A percentile compares a stretch with the other conserved stretches of the same genome.
phyloP scores from a whole-genome alignment of 2,888 invertebrate species.

The Sphinx pinastri region DNA sequence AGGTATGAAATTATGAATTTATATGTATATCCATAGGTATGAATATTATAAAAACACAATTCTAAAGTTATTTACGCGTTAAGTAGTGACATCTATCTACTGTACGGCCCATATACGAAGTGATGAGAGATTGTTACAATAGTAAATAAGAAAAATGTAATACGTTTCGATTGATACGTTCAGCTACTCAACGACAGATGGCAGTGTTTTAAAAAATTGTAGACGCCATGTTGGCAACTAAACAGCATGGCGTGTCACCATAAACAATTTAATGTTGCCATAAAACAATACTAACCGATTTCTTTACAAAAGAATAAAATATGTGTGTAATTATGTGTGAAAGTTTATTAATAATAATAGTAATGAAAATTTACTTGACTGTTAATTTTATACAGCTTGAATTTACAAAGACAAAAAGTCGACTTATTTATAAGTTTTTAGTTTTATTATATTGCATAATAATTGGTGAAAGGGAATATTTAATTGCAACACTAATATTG shows the following conservation, averaged over 20 bases:
- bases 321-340: too few species aligned
- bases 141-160: background rate
- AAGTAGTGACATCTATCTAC: too few species aligned
- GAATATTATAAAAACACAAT: too few species aligned
- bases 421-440: too few species aligned
- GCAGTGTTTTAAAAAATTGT: background rate
- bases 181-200: slow-evolving; percentile 11
- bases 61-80: too few species aligned
- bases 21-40: too few species aligned
- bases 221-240: background rate
- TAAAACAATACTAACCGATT: background rate
- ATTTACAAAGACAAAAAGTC: background rate
- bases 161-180: background rate
- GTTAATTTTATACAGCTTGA: background rate
- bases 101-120: too few species aligned
- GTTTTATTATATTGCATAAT: too few species aligned
- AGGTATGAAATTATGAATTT: too few species aligned
- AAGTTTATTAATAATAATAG: too few species aligned
- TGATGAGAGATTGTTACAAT: too few species aligned
- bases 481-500: slow-evolving; percentile 50
- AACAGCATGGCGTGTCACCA: background rate
- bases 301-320: too few species aligned
- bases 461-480: background rate
- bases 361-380: background rate
- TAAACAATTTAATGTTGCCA: background rate